Base-by-base conservation (phyloP, 2,113 vertebrate genomes). In the Garra rufa region DNA sequence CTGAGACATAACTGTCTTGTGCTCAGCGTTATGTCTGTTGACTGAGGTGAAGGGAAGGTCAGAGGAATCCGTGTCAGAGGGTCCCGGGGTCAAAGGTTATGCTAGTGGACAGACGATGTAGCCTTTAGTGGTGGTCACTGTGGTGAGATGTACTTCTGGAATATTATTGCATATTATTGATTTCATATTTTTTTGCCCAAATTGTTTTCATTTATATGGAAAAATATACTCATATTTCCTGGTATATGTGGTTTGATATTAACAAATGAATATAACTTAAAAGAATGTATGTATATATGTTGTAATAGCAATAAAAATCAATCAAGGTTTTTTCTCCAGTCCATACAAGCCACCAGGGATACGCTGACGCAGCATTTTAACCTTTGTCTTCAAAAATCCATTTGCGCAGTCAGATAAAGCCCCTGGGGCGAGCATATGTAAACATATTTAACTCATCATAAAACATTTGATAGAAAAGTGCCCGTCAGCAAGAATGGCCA, bases 401-500 rank as follows among this genome's bases (percentile, higher is more conserved):
- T 65, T 82, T 24, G 19, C 87, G 73, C 82, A 52, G 70, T 86
- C 70, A 84, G 57, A 84, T 80, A 46, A 17, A 24, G 77, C 73
- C 75, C 88, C 38, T 74, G 80, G 79, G 48, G 76, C 83, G 21
- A 69, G 73, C 85, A 87, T 28, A 75, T 89, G 89, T 93, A 87
- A 87, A 91, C 91, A 88, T 89, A 87, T 88, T 44, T 44, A 48
- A 88, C 90, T 92, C 90, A 85, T 90, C 90, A 89, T 88, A 90
- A 83, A 84, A 83, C 80, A 81, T 84, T 85, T 85, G 44, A 43
- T 85, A 34, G 61, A 83, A 85, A 90, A 88, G 71, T 87, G 78
- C 82, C 1, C 79, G 88, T 92, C 93, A 92, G 93, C 93, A 87
- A 41, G 86, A 70, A 52, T 48, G 2, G 61, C n/a, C 38, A 10